phyloP scores from a whole-genome alignment of 1,140 invertebrate species.

The Cardiocondyla obscurior region DNA sequence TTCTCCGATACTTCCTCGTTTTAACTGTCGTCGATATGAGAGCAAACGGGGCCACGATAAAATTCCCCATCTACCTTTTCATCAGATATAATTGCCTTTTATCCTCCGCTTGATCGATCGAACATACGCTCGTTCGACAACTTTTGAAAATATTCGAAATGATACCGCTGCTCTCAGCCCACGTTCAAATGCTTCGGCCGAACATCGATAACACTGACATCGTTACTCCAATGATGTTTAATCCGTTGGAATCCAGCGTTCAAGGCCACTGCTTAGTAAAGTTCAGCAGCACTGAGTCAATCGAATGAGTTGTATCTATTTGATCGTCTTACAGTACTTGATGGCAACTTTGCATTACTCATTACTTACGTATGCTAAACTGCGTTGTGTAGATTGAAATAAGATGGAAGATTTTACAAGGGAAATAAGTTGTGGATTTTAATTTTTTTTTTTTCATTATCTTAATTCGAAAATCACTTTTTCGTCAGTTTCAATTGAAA shows the following conservation, averaged over 20 bases:
- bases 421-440: not conserved
- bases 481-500: not conserved
- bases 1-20: conserved; percentile 67
- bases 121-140: conserved; percentile 6
- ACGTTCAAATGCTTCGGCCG: not conserved
- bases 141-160: conserved; percentile 18
- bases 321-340: not conserved
- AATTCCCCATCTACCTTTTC: conserved; percentile 33
- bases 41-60: conserved; percentile 25
- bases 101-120: conserved; percentile 32
- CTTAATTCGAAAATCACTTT: not conserved
- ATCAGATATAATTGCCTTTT: conserved; percentile 65
- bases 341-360: no score
- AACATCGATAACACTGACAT: conserved; percentile 29
- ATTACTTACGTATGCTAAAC: not conserved
- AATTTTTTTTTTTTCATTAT: no score
- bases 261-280: conserved; percentile 9
- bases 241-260: conserved; percentile 31
- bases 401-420: not conserved
- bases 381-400: not conserved
- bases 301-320: conserved; percentile 25
- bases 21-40: conserved; percentile 14
- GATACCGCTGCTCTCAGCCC: not conserved
- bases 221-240: conserved; percentile 41
- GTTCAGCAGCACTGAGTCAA: not conserved